phyloP scores from a whole-genome alignment of 2,888 invertebrate genomes.

The Callinectes sapidus region DNA sequence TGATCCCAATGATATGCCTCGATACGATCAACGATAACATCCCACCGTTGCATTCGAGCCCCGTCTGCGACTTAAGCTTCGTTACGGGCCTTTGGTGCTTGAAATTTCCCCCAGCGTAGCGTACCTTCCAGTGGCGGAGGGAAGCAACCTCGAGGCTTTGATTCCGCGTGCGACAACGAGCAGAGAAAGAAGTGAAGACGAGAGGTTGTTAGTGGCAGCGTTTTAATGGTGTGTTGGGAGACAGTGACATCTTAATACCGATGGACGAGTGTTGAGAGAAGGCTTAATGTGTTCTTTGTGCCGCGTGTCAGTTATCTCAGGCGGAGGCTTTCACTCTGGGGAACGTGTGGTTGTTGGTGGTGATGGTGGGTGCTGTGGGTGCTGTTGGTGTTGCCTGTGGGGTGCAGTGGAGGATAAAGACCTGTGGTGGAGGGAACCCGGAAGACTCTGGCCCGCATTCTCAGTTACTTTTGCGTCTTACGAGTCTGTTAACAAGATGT shows the following conservation, averaged over 20 bases:
- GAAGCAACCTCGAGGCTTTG: background rate
- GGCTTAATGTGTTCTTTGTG: constrained; percentile 28
- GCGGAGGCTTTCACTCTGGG: constrained; percentile 1
- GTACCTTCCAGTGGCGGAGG: background rate
- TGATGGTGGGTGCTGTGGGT: background rate
- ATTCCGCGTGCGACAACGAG: background rate
- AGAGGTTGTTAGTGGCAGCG: background rate
- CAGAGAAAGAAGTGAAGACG: background rate
- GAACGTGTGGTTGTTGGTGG: background rate
- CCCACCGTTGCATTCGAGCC: background rate
- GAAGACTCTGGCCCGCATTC: background rate
- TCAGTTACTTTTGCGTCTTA: no score
- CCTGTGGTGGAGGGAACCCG: background rate
- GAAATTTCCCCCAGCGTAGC: background rate
- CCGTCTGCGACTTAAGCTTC: background rate
- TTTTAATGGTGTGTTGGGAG: constrained; percentile 16
- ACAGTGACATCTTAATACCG: constrained; percentile 28
- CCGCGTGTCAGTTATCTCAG: constrained; percentile 16
- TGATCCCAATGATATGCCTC: constrained; percentile 18
- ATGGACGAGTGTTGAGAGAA: constrained; percentile 36
- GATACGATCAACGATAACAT: constrained; percentile 22
- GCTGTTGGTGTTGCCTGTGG: background rate
- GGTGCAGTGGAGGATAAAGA: background rate
- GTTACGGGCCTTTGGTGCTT: background rate
- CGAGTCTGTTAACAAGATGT: no score